Conservation (phyloP, 2,797 vertebrate species). For the Macrochelys suwanniensis region DNA sequence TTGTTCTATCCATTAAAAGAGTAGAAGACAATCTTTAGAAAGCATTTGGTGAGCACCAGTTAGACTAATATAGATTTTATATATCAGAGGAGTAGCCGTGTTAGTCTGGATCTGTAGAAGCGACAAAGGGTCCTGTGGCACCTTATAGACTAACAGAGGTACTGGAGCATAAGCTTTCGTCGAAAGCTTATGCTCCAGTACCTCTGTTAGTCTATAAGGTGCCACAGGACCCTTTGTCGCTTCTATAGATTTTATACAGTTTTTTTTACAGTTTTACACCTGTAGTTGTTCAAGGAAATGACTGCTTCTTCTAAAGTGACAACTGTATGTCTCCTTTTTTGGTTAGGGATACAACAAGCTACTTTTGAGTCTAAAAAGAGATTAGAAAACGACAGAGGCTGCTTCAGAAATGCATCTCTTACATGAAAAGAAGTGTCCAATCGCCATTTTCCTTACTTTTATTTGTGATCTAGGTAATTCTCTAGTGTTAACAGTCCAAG, state of each 20-base stretch:
- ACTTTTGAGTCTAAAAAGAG: not conserved
- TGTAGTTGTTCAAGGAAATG: not conserved
- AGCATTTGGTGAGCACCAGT: not conserved
- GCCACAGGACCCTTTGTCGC: too few relatives aligned
- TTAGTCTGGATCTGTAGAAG: too few relatives aligned
- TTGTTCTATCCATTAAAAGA: not conserved
- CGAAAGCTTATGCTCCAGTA: too few relatives aligned
- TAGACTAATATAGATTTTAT: not conserved
- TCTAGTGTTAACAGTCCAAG: not conserved
- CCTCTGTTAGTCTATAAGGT: too few relatives aligned
- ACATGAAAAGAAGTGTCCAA: not conserved
- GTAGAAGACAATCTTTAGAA: constrained; percentile 31
- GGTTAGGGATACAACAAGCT: not conserved
- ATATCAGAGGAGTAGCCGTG: too few relatives aligned
- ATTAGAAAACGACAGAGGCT: not conserved
- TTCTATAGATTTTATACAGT: not conserved
- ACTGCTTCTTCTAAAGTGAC: not conserved
- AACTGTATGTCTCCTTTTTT: not conserved
- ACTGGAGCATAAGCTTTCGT: too few relatives aligned
- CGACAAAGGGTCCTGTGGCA: too few relatives aligned
- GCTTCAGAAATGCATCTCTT: not conserved
- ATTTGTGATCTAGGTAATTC: not conserved
- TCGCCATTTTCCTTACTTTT: not conserved
- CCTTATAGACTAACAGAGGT: too few relatives aligned
- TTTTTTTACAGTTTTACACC: not conserved